Percentiles rank a stretch among this genome's conserved stretches.
These are phyloP conservation scores for Tetramorium alpestre DNA, from an alignment of 1,140 invertebrate genomes.

Conservation along the genomic window DNA sequence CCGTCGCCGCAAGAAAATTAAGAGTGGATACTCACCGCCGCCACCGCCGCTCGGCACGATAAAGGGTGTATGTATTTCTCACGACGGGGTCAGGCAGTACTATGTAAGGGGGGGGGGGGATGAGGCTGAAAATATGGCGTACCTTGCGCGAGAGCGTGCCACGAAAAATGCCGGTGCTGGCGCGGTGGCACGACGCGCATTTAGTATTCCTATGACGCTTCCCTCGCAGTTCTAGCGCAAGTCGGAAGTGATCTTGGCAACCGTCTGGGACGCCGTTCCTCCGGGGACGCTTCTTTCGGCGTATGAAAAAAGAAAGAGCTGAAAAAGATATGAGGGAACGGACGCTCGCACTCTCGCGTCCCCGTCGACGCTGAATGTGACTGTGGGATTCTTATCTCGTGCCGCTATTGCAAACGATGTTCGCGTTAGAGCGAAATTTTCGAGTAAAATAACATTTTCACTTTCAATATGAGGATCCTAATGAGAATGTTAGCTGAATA, in stretches of 20 bases:
- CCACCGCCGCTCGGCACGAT: not conserved
- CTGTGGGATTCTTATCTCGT: not conserved
- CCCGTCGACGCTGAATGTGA: not conserved
- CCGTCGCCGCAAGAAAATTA: slow-evolving; percentile 17
- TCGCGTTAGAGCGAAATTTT: not conserved
- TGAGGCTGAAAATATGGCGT: slow-evolving; percentile 23
- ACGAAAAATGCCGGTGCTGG: slow-evolving; percentile 40
- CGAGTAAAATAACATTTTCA: not conserved
- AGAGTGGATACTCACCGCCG: slow-evolving; percentile 13
- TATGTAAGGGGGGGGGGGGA: not conserved
- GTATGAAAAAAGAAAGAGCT: not conserved
- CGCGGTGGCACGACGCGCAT: slow-evolving; percentile 6
- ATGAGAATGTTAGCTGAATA: too few relatives aligned
- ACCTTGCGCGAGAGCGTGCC: not conserved
- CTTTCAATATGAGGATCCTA: not conserved
- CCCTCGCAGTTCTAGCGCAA: not conserved
- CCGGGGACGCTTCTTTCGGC: not conserved
- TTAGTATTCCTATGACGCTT: slow-evolving; percentile 46
- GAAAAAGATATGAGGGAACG: not conserved
- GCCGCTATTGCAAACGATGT: not conserved
- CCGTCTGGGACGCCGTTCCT: slow-evolving; percentile 19
- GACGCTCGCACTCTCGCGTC: not conserved
- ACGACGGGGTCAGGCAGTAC: not conserved
- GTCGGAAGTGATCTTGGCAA: slow-evolving; percentile 42
- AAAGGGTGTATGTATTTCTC: slow-evolving; percentile 17